Evolutionary conservation across 2,888 invertebrate genomes (phyloP).

Genomic region (Ditula angustiorana): DNA sequence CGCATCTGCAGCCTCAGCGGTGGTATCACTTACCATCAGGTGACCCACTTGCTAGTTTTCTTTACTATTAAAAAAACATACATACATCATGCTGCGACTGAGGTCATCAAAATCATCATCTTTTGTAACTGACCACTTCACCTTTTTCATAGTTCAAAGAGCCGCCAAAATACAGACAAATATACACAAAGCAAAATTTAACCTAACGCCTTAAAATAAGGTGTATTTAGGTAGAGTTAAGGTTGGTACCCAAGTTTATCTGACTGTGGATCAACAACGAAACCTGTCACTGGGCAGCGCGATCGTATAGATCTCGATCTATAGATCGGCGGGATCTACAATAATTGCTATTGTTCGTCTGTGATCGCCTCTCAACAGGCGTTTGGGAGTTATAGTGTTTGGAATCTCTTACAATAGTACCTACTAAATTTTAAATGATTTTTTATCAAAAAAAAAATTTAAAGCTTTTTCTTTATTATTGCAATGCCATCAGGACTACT

Average conservation of each 20-base stretch:
- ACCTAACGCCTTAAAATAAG: not conserved
- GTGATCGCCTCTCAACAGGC: slow-evolving; percentile 25
- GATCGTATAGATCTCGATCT: slow-evolving; percentile 15
- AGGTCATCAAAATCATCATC: slow-evolving; percentile 1
- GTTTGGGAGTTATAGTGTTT: not conserved
- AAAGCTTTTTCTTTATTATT: no score
- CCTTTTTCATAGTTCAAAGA: not conserved
- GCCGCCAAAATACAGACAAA: not conserved
- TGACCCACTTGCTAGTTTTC: no score
- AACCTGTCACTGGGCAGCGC: slow-evolving; percentile 8
- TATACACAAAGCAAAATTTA: not conserved
- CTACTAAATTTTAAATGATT: no score
- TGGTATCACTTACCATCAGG: no score
- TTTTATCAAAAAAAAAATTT: no score
- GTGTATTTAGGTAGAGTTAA: not conserved
- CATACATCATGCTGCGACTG: not conserved
- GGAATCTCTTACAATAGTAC: not conserved
- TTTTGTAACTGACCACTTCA: not conserved
- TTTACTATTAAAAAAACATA: no score
- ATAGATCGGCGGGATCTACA: slow-evolving; percentile 10
- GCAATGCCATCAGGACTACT: no score
- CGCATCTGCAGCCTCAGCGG: no score
- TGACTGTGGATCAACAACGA: not conserved
- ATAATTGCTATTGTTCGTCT: slow-evolving; percentile 20
- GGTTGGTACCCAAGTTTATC: not conserved